These are phyloP conservation scores for Apteryx owenii DNA, from an alignment of 2,113 vertebrate genomes.

Conservation along the genomic window DNA sequence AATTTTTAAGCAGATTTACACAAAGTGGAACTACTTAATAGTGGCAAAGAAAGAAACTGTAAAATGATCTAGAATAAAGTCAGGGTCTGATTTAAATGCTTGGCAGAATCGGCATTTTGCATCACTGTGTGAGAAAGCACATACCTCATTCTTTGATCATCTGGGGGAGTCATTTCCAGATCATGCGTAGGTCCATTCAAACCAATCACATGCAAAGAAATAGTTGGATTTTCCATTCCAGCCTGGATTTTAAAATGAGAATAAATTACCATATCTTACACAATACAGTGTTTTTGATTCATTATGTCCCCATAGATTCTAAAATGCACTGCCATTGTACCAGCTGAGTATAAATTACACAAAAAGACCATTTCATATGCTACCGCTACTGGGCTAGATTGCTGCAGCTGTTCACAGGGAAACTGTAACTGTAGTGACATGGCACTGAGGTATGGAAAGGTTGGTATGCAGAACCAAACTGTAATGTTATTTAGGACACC, in stretches of 20 bases:
- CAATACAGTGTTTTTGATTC: neutral
- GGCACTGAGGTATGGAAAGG: neutral
- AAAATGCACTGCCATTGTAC: neutral
- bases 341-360: neutral
- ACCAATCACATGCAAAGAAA: conserved; percentile 93
- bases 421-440: neutral
- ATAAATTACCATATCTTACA: neutral
- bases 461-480: neutral
- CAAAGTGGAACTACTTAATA: neutral
- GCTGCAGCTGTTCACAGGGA: neutral
- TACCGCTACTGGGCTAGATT: neutral
- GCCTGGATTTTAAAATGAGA: conserved; percentile 77
- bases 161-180: conserved; percentile 92
- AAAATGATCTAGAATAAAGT: neutral
- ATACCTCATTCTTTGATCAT: conserved; percentile 92
- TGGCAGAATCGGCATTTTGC: rapidly evolving
- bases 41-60: neutral
- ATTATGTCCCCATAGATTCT: neutral
- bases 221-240: conserved; percentile 93
- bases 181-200: conserved; percentile 93
- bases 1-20: neutral
- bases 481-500: neutral
- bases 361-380: no score
- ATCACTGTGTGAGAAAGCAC: neutral
- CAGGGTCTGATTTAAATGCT: neutral